A percentile compares a stretch with the other conserved stretches of the same genome.
These are phyloP conservation scores for Hyposoter dolosus DNA, from an alignment of 2,888 invertebrate species.

Conservation along the genomic window DNA sequence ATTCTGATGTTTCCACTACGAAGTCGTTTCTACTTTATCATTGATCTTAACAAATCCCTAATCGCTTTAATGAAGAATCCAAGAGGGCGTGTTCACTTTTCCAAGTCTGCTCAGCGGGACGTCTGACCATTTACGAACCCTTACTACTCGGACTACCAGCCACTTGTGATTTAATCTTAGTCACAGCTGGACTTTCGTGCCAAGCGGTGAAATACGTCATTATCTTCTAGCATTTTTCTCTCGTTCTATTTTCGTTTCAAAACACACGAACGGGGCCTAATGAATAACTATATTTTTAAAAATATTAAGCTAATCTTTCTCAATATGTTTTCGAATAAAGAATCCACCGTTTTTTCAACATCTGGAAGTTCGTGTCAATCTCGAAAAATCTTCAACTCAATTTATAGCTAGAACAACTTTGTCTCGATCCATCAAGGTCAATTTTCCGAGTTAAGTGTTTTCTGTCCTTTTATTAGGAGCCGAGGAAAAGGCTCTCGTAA, in stretches of 20 bases:
- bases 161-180: constrained; percentile 42
- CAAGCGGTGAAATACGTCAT: background rate
- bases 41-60: constrained; percentile 58
- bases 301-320: background rate
- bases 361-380: background rate
- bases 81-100: constrained; percentile 21
- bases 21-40: constrained; percentile 32
- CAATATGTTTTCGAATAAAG: background rate
- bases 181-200: constrained; percentile 44
- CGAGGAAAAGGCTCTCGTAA: background rate
- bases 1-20: background rate
- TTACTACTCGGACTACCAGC: constrained; percentile 33
- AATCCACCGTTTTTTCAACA: background rate
- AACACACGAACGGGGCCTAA: background rate
- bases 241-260: background rate
- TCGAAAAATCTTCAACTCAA: background rate
- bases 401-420: background rate
- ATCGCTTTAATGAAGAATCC: constrained; percentile 59
- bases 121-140: constrained; percentile 55
- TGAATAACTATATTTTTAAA: background rate
- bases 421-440: background rate
- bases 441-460: background rate
- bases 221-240: background rate
- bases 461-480: background rate
- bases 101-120: constrained; percentile 47